A percentile compares a stretch with the other conserved stretches of the same genome.
Evolutionary conservation across 2,888 invertebrate genomes (phyloP).

Genomic region (Polyploca ridens): DNA sequence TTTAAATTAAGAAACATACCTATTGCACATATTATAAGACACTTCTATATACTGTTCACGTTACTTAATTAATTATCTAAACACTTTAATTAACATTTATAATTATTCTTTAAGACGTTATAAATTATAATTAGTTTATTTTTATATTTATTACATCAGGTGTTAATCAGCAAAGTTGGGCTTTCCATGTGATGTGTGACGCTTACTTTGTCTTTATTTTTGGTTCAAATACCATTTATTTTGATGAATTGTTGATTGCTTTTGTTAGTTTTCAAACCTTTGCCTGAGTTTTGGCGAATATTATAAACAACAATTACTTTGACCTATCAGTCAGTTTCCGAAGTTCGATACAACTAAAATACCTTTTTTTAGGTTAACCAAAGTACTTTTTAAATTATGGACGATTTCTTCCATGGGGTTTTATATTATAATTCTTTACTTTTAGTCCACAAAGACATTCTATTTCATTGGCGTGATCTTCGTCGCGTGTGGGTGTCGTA

Average conservation of each 20-base stretch:
- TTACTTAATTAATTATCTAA: background rate
- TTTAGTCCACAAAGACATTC: too few species aligned
- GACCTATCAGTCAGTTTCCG: too few species aligned
- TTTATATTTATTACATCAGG: slow-evolving; percentile 6
- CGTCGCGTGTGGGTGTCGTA: too few species aligned
- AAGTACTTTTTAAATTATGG: too few species aligned
- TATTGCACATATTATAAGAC: background rate
- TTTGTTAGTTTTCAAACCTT: background rate
- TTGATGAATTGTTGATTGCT: background rate
- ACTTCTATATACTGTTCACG: background rate
- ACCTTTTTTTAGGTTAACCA: too few species aligned
- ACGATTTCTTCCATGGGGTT: too few species aligned
- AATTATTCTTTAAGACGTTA: background rate
- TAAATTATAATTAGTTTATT: background rate
- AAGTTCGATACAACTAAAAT: too few species aligned
- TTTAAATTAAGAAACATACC: background rate
- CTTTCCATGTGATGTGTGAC: slow-evolving; percentile 39
- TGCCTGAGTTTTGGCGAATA: too few species aligned
- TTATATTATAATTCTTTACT: too few species aligned
- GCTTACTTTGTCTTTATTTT: slow-evolving; percentile 24
- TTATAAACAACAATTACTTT: too few species aligned
- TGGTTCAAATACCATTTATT: background rate
- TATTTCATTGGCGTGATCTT: too few species aligned
- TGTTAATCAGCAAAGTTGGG: slow-evolving; percentile 6
- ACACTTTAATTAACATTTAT: background rate